Evolutionary conservation across 1,140 invertebrate species (phyloP).

Genomic region (Acromyrmex heyeri): DNA sequence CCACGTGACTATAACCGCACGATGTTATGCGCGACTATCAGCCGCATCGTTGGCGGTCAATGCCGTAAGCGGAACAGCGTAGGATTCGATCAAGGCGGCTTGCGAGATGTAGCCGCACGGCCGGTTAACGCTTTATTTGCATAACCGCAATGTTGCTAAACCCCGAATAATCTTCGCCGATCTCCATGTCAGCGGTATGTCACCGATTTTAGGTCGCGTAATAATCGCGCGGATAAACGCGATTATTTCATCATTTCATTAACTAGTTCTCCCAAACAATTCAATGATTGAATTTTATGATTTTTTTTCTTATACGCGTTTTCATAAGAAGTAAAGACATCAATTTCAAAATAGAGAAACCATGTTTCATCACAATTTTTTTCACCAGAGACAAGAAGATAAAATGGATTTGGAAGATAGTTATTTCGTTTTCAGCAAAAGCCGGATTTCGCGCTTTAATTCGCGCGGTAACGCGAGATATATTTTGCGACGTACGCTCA

Average conservation of each 20-base stretch:
- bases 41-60: slow-evolving; percentile 59
- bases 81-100: slow-evolving; percentile 55
- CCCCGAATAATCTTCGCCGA: slow-evolving; percentile 36
- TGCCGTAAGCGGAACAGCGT: slow-evolving; percentile 43
- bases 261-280: background rate
- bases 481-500: background rate
- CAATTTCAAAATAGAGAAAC: background rate
- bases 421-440: background rate
- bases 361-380: background rate
- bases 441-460: background rate
- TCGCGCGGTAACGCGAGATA: background rate
- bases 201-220: slow-evolving; percentile 18
- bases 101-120: slow-evolving; percentile 26
- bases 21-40: slow-evolving; percentile 61
- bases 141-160: slow-evolving; percentile 51
- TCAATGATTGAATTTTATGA: background rate
- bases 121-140: slow-evolving; percentile 58
- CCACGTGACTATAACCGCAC: slow-evolving; percentile 70
- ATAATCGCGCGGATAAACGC: slow-evolving; percentile 27
- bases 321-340: background rate
- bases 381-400: background rate
- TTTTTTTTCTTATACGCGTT: background rate
- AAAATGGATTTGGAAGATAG: background rate
- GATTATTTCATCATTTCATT: background rate
- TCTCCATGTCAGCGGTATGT: slow-evolving; percentile 15